phyloP scores from a whole-genome alignment of 2,797 vertebrate genomes.

The Ceyx erithaca region DNA sequence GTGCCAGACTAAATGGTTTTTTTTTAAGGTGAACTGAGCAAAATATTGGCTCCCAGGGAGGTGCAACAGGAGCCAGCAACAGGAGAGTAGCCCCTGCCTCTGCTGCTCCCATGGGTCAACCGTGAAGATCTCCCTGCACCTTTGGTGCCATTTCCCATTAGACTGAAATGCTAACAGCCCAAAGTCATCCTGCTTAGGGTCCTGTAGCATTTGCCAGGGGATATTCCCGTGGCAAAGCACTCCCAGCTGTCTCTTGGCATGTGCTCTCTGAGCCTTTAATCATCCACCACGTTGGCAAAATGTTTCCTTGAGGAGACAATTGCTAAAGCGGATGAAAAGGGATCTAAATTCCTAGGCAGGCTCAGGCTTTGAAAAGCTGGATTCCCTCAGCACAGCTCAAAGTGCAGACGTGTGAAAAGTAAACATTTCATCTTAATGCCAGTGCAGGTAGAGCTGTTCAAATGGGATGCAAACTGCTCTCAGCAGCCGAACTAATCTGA shows the following conservation, averaged over 20 bases:
- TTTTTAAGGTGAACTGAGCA: not conserved
- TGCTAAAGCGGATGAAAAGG: not conserved
- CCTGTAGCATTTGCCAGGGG: accelerated
- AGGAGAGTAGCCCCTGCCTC: not conserved
- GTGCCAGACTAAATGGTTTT: not conserved
- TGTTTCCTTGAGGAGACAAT: not conserved
- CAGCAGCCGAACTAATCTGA: not conserved
- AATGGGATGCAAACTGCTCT: not conserved
- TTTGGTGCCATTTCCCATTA: not conserved
- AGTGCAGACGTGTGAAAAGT: conserved; percentile 13
- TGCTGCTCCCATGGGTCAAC: not conserved
- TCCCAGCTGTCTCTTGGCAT: not conserved
- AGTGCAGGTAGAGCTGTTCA: not conserved
- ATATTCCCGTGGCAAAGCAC: accelerated
- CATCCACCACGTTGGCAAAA: accelerated
- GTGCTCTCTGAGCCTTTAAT: not conserved
- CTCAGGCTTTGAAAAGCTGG: not conserved
- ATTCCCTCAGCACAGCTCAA: not conserved
- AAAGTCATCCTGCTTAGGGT: not conserved
- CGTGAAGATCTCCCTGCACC: not conserved
- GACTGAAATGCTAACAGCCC: not conserved
- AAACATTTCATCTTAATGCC: conserved; percentile 36
- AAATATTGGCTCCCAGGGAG: not conserved
- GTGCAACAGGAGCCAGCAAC: not conserved
- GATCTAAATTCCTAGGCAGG: not conserved